phyloP scores from a whole-genome alignment of 2,797 vertebrate species.

The Euthynnus affinis region DNA sequence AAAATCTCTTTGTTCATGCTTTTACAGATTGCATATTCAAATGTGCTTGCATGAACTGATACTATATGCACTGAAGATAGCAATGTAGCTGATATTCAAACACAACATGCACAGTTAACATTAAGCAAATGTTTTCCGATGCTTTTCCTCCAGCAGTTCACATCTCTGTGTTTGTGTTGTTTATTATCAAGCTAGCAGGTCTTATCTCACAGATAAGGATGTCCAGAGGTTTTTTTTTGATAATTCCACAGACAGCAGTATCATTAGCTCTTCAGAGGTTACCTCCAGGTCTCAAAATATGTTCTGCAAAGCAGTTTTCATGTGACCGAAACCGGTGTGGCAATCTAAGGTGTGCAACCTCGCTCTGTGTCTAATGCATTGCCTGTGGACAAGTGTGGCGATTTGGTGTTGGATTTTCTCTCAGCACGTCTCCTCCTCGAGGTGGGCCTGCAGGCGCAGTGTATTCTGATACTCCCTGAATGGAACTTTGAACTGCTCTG shows the following conservation, averaged over 20 bases:
- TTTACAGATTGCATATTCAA: constrained; percentile 3
- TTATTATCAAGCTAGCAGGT: constrained; percentile 1
- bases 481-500: constrained; percentile 69
- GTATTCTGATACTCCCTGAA: constrained; percentile 50
- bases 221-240: constrained; percentile 13
- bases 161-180: neutral
- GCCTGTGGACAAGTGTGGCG: constrained; percentile 38
- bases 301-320: constrained; percentile 35
- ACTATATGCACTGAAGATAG: neutral
- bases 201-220: constrained; percentile 1
- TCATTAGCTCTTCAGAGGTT: constrained; percentile 29
- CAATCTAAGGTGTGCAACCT: constrained; percentile 19
- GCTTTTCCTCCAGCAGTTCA: neutral
- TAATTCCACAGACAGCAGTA: constrained; percentile 7
- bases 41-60: neutral
- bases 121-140: neutral
- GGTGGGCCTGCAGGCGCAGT: constrained; percentile 56
- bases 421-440: constrained; percentile 47
- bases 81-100: neutral
- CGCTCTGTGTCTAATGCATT: constrained; percentile 39
- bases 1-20: neutral
- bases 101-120: neutral
- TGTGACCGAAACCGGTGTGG: constrained; percentile 2
- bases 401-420: constrained; percentile 56
- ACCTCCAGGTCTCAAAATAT: constrained; percentile 2